Evolutionary conservation across 2,888 invertebrate species (phyloP).

Genomic region (Netelia inedita): DNA sequence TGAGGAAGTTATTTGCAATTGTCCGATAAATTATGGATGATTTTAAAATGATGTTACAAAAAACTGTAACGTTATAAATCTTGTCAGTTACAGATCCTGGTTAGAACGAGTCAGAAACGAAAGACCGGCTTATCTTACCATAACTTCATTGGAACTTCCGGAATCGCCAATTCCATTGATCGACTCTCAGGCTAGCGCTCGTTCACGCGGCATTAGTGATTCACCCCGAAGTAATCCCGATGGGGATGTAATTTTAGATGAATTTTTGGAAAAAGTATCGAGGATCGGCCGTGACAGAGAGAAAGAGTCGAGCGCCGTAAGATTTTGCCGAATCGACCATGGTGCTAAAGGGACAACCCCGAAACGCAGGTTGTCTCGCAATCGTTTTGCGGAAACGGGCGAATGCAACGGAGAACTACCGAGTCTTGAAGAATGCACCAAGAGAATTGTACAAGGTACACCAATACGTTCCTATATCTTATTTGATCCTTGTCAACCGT

Average conservation of each 20-base stretch:
- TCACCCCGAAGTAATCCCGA: conserved; percentile 64
- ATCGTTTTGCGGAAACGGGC: conserved; percentile 68
- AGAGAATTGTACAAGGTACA: conserved; percentile 77
- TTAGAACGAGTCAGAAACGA: conserved; percentile 78
- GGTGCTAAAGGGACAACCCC: conserved; percentile 39
- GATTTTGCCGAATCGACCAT: conserved; percentile 49
- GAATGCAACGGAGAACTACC: conserved; percentile 74
- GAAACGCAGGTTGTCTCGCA: conserved; percentile 46
- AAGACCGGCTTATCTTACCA: conserved; percentile 80
- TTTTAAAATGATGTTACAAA: background rate
- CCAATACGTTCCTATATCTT: conserved; percentile 9
- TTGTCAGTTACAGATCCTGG: conserved; percentile 80
- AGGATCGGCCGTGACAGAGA: conserved; percentile 69
- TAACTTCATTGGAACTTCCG: conserved; percentile 81
- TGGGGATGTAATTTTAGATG: conserved; percentile 77
- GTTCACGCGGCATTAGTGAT: conserved; percentile 70
- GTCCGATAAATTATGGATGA: background rate
- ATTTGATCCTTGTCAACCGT: background rate
- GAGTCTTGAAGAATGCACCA: conserved; percentile 77
- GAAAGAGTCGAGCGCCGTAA: conserved; percentile 53
- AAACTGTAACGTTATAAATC: conserved; percentile 1
- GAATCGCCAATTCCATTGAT: conserved; percentile 81
- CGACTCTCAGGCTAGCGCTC: conserved; percentile 78
- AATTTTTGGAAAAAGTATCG: conserved; percentile 76
- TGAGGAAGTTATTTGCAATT: background rate